A percentile compares a stretch with the other conserved stretches of the same genome.
Conservation (phyloP, 2,113 vertebrate species). For the Tetrax tetrax region DNA sequence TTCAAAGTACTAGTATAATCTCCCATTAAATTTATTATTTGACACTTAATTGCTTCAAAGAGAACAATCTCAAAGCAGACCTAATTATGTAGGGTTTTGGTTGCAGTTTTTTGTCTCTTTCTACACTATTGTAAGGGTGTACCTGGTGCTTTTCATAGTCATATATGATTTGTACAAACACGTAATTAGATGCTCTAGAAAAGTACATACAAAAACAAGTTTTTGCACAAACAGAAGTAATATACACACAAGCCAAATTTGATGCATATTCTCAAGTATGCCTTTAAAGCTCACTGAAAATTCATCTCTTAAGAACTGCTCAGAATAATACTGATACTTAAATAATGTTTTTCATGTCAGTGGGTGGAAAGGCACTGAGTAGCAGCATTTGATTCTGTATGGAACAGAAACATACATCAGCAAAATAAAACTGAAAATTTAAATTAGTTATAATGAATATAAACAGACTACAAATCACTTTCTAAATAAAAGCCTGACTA, state of each 20-base stretch:
- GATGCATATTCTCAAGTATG: neutral
- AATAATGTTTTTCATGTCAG: neutral
- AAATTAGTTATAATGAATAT: neutral
- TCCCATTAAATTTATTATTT: neutral
- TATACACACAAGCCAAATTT: neutral
- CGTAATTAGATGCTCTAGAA: neutral
- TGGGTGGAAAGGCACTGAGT: neutral
- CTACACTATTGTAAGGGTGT: neutral
- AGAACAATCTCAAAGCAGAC: neutral
- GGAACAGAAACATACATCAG: neutral
- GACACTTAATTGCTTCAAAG: neutral
- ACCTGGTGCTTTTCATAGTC: neutral
- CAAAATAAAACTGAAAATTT: conserved; percentile 11
- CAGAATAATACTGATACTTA: neutral
- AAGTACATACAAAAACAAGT: neutral
- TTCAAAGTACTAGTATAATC: neutral
- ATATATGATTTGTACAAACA: neutral
- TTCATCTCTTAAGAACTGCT: neutral
- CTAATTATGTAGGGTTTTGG: neutral
- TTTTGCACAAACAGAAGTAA: neutral
- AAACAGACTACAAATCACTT: neutral
- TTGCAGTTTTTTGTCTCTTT: neutral
- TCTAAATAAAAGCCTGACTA: neutral
- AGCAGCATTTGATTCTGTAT: neutral
- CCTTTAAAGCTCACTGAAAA: neutral